Base-by-base conservation (phyloP, 2,888 invertebrate species). In the Rhingia rostrata region DNA sequence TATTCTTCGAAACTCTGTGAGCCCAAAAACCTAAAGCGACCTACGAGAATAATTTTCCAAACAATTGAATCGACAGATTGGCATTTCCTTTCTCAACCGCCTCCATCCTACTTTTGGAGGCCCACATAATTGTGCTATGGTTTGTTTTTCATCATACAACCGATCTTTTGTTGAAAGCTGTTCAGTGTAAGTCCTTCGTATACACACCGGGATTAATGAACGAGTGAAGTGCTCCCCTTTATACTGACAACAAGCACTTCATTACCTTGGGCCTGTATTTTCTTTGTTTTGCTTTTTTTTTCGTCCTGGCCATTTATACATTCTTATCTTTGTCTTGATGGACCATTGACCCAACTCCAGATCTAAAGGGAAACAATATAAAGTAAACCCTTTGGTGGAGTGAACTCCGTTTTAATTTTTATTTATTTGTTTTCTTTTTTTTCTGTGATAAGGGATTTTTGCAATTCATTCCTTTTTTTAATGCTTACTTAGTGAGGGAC, bases 51-150 rank as follows among this genome's bases (percentile, higher is more conserved):
- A 77, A 83, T 78, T 83, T 83, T 83, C 78, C 72, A 67, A 43
- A 51, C 78, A 78, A 83, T 78, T 78, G 82, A 83, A 67, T 77
- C 53, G 54, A 61, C 60, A 77, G 78, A 82, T 78, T 77, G 70
- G 49, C 54, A 60, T 82, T 75, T 78, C 53, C 37, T 30, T 39
- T 33, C n/a, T n/a, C 4, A 14, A 45, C 22, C 4, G 30, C 22
- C 14, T 14, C 14, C 30, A 49, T 14, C 43, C 33, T 70, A 53
- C 39, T 30, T 64, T 41, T 67, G n/a, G 64, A 53, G 66, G 53
- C 39, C 12, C n/a, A 32, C 12, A 10, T 39, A 22, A 6, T 32
- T 66, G 30, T 45, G n/a, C 22, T 47, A 1, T n/a, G 49, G 4
- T 0, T 5, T 12, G 10, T 12, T 41, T 22, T 22, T 6, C 41